A percentile compares a stretch with the other conserved stretches of the same genome.
Evolutionary conservation across 37 sponge, comb jelly and placozoan genomes (phyloP).

Genomic region (Beroe ovata): DNA sequence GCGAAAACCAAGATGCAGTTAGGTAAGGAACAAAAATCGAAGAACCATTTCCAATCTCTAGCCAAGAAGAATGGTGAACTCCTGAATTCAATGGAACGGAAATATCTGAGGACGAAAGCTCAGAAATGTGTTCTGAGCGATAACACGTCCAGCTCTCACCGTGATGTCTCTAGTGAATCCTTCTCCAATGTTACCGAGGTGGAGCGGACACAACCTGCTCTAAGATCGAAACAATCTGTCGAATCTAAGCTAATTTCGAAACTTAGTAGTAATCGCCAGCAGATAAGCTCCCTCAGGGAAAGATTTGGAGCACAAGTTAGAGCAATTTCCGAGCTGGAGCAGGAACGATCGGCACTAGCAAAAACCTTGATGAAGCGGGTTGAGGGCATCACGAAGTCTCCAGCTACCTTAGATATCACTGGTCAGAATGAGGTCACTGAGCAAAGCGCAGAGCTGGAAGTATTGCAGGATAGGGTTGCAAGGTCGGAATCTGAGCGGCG

Average conservation of each 20-base stretch:
- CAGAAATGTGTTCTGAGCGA: neutral
- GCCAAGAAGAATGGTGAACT: neutral
- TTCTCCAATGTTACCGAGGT: neutral
- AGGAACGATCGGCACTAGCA: neutral
- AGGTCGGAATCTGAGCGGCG: neutral
- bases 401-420: too few species aligned
- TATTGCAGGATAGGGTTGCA: too few species aligned
- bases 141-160: neutral
- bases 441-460: too few species aligned
- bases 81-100: neutral
- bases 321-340: constrained; percentile 30
- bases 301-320: neutral
- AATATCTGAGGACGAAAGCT: neutral
- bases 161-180: neutral
- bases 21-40: constrained; percentile 17
- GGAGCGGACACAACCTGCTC: neutral
- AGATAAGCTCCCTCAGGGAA: neutral
- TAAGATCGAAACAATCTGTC: constrained; percentile 12
- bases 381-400: too few species aligned
- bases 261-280: neutral
- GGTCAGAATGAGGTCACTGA: too few species aligned
- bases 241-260: constrained; percentile 1
- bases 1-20: neutral
- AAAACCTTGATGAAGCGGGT: neutral
- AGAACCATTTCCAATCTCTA: neutral